Evolutionary conservation across 1,140 invertebrate species (phyloP), one percentile per base, ranked within the genome.

Genomic region (Wasmannia auropunctata): DNA sequence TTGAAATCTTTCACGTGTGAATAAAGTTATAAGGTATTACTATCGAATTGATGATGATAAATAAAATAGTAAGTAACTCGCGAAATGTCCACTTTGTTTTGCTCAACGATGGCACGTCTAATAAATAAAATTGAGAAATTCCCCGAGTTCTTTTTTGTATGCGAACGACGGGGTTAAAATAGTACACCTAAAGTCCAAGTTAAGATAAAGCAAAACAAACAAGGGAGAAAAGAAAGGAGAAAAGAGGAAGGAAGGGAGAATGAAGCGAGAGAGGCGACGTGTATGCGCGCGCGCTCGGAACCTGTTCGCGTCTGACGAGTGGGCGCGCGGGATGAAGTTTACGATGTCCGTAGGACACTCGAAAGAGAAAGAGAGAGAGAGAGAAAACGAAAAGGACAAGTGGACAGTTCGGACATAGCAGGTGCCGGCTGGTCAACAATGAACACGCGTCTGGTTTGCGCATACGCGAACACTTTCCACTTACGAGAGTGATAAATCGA

Each of bases 221-320:
- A 63, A 58, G 65, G 25, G 65, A 83, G 51, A 65, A 72, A 56
- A 83, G 84, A 83, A 72, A 54, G 40, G 56, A 56, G 28, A 76
- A 43, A 69, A 58, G 37, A 3, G 46, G 5, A 65, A 43, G 54
- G 16, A 19, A 6, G 28, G 22, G 37, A 83, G 72, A 76, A 51
- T 10, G 43, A 40, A 60, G 28, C 28, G 49, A 62, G 65, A 80
- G n/a, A 25, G 43, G 54, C 43, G 46, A 70, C 28, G 69, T 16
- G 77, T 31, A 70, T 65, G 72, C 60, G 43, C 69, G 31, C 16
- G 28, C 25, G 77, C 67, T 46, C 77, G 28, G 81, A 91, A 92
- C 91, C 90, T 91, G 91, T 91, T 92, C 58, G 56, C 62, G 67
- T 49, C 63, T 86, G 86, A 90, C 85, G 90, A 91, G 91, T 92